Evolutionary conservation across 2,113 vertebrate species (phyloP), one percentile per base, ranked within the genome.

Genomic region (Macaca mulatta): DNA sequence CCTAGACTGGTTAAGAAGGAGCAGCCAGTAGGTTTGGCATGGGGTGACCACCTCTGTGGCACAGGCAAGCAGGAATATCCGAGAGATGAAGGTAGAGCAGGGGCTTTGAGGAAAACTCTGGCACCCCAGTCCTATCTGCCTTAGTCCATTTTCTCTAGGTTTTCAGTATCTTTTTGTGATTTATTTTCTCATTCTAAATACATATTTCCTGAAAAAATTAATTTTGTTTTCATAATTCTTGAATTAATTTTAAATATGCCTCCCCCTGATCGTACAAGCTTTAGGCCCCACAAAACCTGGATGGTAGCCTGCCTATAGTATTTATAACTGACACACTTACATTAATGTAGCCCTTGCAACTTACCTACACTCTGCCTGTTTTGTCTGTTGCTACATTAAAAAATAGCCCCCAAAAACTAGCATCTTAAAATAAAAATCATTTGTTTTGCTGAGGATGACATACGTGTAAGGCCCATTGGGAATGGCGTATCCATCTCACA

Each of bases 391-490:
- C 23, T 32, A 10, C 16, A 70, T 55, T 45, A 52, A 89, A 52
- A 57, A 25, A 16, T 30, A 18, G 43, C 16, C 17, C 25, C 43
- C 0, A 32, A 52, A 64, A 67, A 18, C 18, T 10, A 25, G 16
- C 50, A 80, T 81, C 59, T 45, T 9, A 25, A 57, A 48, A 14
- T 30, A 80, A 23, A 6, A 25, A 8, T 40, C 12, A 6, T 55
- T 45, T 59, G 6, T 55, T 17, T 40, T 55, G 23, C 17, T 45
- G 38, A 87, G 32, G 3, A 0, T 27, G 22, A 20, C 30, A 5
- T 10, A 8, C 2, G 0, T 18, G n/a, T 12, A n/a, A 70, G 50
- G 11, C 61, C 81, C 43, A 13, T 0, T 14, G 13, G 11, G 2
- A 38, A 55, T 16, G 22, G 27, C 10, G 3, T 20, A 32, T 22